phyloP scores from a whole-genome alignment of 2,113 vertebrate species.

The Prionailurus bengalensis region DNA sequence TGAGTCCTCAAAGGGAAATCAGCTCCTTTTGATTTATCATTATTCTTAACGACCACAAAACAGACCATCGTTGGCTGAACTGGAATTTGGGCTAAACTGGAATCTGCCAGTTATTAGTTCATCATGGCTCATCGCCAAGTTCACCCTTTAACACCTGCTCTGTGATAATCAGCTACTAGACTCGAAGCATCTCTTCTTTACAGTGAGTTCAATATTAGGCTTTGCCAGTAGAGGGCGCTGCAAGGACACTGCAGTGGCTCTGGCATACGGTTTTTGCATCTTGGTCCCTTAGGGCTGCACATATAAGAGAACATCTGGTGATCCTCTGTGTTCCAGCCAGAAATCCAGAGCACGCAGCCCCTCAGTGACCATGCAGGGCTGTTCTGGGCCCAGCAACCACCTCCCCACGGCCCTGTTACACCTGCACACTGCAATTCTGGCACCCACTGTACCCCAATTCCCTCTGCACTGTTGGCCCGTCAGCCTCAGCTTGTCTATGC shows the following conservation, averaged over 20 bases:
- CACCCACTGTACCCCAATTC: not conserved
- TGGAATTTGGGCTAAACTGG: not conserved
- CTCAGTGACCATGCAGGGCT: not conserved
- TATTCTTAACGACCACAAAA: conserved; percentile 26
- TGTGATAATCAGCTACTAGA: not conserved
- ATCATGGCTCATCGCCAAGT: not conserved
- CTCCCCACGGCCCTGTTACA: not conserved
- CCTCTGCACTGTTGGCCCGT: not conserved
- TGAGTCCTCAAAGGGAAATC: not conserved
- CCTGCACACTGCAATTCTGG: not conserved
- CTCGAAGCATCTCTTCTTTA: not conserved
- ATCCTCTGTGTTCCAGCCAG: not conserved
- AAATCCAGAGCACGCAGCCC: not conserved
- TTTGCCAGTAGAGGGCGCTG: conserved; percentile 71
- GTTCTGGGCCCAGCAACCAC: not conserved
- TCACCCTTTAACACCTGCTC: not conserved
- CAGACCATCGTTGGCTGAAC: not conserved
- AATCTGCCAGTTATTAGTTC: not conserved
- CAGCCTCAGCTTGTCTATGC: not conserved
- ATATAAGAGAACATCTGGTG: not conserved
- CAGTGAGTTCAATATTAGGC: not conserved
- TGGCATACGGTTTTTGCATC: not conserved
- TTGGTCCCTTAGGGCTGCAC: not conserved
- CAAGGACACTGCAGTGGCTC: conserved; percentile 36
- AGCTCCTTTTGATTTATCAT: not conserved